Evolutionary conservation across 2,113 vertebrate species (phyloP), one percentile per base, ranked within the genome.

Genomic region (Mirza zaza): DNA sequence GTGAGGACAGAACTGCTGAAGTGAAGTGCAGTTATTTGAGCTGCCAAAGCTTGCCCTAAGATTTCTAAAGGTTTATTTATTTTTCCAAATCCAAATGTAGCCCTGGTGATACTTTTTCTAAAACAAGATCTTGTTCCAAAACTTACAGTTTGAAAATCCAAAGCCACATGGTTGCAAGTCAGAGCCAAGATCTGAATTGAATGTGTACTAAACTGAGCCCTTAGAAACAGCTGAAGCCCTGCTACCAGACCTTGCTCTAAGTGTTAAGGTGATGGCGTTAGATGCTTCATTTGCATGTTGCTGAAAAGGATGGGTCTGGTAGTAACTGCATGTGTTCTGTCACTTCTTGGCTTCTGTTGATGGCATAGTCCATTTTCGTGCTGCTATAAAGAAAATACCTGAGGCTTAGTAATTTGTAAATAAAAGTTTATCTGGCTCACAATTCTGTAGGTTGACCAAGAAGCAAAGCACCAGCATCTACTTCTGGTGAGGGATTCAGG

Each of bases 1-100:
- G 99, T 99, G 98, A 99, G 98, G 95, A 99, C 99, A 0, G 99
- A 99, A 97, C 98, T 99, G 98, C 99, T 99, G 98, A 99, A 99
- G 99, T 99, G 99, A 98, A 99, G 99, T 96, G 99, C 99, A 94
- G 98, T 97, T 98, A 98, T 13, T 99, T 89, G 98, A 99, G 98
- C 98, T 98, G 97, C 99, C 99, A 98, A 99, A 99, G 77, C 99
- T 99, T 99, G 99, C 99, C 96, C 99, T 99, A 96, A 99, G 98
- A 99, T 99, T 98, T 99, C 99, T 96, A 99, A 99, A 97, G 99
- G 99, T 98, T 99, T 99, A 99, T 97, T 99, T 98, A 99, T 97
- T 87, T 99, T 98, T 98, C 99, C 98, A 99, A 99, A 99, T 97
- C 98, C 99, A 98, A 99, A 99, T 59, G 99, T 98, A 81, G 99